Evolutionary conservation across 2,113 vertebrate genomes (phyloP).

Genomic region (Urocynchramus pylzowi): DNA sequence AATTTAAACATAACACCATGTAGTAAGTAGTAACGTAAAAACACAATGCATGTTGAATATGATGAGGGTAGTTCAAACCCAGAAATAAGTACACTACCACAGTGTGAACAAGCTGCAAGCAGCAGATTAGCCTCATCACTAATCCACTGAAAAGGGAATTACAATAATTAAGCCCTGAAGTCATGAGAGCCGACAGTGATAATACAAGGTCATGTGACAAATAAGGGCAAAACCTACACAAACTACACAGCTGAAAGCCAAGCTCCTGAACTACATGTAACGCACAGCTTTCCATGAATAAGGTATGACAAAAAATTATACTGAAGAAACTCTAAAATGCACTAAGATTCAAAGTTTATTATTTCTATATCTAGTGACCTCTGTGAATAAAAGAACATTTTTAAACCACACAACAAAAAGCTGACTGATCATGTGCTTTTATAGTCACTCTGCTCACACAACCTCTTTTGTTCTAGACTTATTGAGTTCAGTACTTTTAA

Average conservation of each 20-base stretch:
- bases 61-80: neutral
- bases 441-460: neutral
- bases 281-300: neutral
- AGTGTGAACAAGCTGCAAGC: constrained; percentile 21
- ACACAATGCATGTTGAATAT: neutral
- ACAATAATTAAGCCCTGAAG: constrained; percentile 43
- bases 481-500: neutral
- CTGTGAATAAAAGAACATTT: neutral
- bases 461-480: neutral
- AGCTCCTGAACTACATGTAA: neutral
- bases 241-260: neutral
- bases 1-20: neutral
- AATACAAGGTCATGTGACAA: constrained; percentile 26
- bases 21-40: neutral
- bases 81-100: neutral
- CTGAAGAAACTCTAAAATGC: neutral
- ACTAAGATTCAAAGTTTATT: neutral
- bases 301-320: neutral
- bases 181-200: neutral
- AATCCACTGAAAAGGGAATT: constrained; percentile 42
- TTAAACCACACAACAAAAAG: neutral
- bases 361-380: neutral
- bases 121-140: constrained; percentile 44
- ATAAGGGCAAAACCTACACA: constrained; percentile 8
- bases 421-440: neutral